Base-by-base conservation (phyloP, 2,797 vertebrate genomes). In the Tamandua tetradactyla region DNA sequence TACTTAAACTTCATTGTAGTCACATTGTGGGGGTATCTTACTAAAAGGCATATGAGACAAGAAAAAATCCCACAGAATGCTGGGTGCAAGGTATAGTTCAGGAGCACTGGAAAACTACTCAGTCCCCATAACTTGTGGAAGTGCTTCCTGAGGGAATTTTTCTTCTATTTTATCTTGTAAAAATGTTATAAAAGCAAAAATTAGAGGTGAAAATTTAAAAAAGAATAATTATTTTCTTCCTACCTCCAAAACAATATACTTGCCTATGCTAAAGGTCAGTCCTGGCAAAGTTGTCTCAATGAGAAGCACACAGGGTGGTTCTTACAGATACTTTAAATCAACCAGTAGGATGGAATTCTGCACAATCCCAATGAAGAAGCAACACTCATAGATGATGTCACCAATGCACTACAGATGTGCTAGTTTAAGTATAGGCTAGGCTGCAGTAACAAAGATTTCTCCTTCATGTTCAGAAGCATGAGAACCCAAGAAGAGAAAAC, bases 121-220 rank as follows among this genome's bases (percentile, higher is more conserved):
- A 87, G 18, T 94, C 27, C 55, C 57, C 57, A 55, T 30, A 13
- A 47, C 12, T 88, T 81, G 22, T 23, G 47, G 8, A 92, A 32
- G 74, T 55, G 57, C 12, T 52, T 40, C 6, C 49, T 55, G 23
- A 76, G 81, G 23, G 15, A 66, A 76, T 37, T 59, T 87, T 20
- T 23, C 44, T 81, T 55, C 62, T 66, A 30, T 35, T 83, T 91
- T 79, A 80, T 55, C 12, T 75, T 84, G 59, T 11, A 82, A 59
- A 94, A 79, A 75, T 55, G 22, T 80, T 91, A 61, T 11, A 82
- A 66, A 94, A 69, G 11, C 27, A 91, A 47, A 72, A 59, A 40
- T 62, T 18, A 64, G 35, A 10, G 18, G 11, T 35, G 82, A 89
- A 76, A 82, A 20, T 20, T 71, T 23, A 47, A 64, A 40, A 61